These are phyloP conservation scores for Liodrosophila aerea DNA, from an alignment of 2,888 invertebrate species.

Conservation along the genomic window DNA sequence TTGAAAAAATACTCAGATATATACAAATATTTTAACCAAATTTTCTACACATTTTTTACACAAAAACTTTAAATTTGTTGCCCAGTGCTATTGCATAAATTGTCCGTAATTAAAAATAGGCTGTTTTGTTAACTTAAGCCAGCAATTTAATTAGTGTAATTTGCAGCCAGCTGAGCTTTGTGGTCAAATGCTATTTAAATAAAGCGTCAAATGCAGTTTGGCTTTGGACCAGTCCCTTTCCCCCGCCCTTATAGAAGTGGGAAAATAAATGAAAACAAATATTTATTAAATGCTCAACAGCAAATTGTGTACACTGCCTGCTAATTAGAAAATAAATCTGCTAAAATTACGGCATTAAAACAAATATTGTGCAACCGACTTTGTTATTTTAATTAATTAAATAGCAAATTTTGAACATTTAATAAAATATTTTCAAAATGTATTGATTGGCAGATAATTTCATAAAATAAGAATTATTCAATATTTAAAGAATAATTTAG, in stretches of 20 bases:
- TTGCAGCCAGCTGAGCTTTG: constrained; percentile 28
- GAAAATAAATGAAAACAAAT: not conserved
- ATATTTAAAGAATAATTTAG: too few relatives aligned
- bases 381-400: too few relatives aligned
- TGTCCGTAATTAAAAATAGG: constrained; percentile 40
- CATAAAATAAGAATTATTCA: too few relatives aligned
- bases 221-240: too few relatives aligned
- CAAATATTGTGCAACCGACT: too few relatives aligned
- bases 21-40: too few relatives aligned
- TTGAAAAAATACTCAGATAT: too few relatives aligned
- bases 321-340: constrained; percentile 58
- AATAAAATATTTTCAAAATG: constrained; percentile 17
- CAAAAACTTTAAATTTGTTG: not conserved
- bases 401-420: too few relatives aligned
- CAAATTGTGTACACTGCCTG: constrained; percentile 19
- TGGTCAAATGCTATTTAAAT: constrained; percentile 39
- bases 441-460: too few relatives aligned
- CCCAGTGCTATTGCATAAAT: constrained; percentile 35
- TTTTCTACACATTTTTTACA: too few relatives aligned
- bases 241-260: not conserved
- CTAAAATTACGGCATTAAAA: constrained; percentile 27
- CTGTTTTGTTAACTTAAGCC: constrained; percentile 25
- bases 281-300: too few relatives aligned
- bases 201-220: constrained; percentile 8
- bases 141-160: constrained; percentile 64